These are phyloP conservation scores for Conchocele bisecta DNA, from an alignment of 2,888 invertebrate species.

Conservation along the genomic window DNA sequence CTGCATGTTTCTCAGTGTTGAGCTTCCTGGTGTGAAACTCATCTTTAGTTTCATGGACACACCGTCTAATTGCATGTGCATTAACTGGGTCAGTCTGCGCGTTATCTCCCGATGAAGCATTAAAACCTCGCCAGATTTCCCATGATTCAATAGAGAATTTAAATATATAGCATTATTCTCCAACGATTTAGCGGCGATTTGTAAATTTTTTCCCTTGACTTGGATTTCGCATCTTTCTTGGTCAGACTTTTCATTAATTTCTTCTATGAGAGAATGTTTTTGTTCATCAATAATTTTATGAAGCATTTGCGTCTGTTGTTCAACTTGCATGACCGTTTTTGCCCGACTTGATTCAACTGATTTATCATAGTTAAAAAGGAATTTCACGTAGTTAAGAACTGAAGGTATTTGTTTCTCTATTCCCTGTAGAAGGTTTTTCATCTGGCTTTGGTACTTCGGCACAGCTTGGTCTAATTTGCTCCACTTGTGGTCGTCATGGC, in stretches of 20 bases:
- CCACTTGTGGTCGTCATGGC: conserved; percentile 69
- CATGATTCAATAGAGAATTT: conserved; percentile 60
- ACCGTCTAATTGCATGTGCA: conserved; percentile 68
- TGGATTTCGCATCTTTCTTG: conserved; percentile 57
- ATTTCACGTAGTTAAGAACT: conserved; percentile 65
- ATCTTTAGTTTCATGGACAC: conserved; percentile 60
- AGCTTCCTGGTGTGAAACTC: conserved; percentile 66
- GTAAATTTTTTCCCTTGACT: conserved; percentile 57
- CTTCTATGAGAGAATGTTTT: conserved; percentile 52
- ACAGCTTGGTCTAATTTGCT: conserved; percentile 52
- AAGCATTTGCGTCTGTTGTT: conserved; percentile 67
- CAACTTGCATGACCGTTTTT: conserved; percentile 52
- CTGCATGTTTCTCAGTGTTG: conserved; percentile 61
- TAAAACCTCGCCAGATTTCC: conserved; percentile 73
- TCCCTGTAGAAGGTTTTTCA: conserved; percentile 63
- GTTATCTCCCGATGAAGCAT: conserved; percentile 63
- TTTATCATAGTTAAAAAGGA: conserved; percentile 65
- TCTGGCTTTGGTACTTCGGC: conserved; percentile 55
- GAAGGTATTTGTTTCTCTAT: conserved; percentile 65
- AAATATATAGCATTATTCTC: conserved; percentile 63
- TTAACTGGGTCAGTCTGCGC: conserved; percentile 68
- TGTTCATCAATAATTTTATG: conserved; percentile 72
- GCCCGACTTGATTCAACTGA: conserved; percentile 57
- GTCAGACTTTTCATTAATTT: conserved; percentile 55
- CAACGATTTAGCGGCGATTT: conserved; percentile 59